phyloP scores from a whole-genome alignment of 1,140 invertebrate genomes.

The Aculops lycopersici region DNA sequence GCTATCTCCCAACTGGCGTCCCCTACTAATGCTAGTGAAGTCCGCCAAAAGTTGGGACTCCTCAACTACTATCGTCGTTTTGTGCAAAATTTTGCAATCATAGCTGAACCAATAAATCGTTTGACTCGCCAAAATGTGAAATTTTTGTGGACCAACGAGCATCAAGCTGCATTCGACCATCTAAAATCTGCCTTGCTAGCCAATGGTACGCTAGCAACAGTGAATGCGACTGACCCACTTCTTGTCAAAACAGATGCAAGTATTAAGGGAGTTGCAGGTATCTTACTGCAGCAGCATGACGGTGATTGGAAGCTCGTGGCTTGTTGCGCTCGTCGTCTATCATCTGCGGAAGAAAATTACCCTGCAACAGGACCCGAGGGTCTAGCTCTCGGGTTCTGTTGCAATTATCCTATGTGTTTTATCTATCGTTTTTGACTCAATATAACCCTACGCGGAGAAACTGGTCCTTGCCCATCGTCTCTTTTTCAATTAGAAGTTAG shows the following conservation, averaged over 20 bases:
- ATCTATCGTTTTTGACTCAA: too few relatives aligned
- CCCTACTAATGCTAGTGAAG: conserved; percentile 8
- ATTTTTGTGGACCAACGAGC: conserved; percentile 8
- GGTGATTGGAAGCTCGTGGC: conserved; percentile 2
- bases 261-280: conserved; percentile 1
- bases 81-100: conserved; percentile 14
- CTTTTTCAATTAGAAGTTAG: too few relatives aligned
- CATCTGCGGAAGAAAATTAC: neutral
- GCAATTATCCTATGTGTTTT: too few relatives aligned
- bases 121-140: conserved; percentile 11
- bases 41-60: conserved; percentile 18
- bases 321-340: conserved; percentile 2
- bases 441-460: too few relatives aligned
- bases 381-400: too few relatives aligned
- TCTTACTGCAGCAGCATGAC: conserved; percentile 4
- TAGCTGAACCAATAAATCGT: conserved; percentile 9
- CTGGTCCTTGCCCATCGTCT: too few relatives aligned
- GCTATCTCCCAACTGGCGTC: neutral
- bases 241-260: conserved; percentile 9
- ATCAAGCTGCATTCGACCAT: conserved; percentile 6
- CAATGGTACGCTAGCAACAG: conserved; percentile 3
- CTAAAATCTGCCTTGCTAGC: conserved; percentile 6
- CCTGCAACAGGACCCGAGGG: neutral
- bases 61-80: conserved; percentile 18
- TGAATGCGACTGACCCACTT: neutral